These are phyloP conservation scores for Loxodonta africana DNA, from an alignment of 2,113 vertebrate species.

Conservation along the genomic window DNA sequence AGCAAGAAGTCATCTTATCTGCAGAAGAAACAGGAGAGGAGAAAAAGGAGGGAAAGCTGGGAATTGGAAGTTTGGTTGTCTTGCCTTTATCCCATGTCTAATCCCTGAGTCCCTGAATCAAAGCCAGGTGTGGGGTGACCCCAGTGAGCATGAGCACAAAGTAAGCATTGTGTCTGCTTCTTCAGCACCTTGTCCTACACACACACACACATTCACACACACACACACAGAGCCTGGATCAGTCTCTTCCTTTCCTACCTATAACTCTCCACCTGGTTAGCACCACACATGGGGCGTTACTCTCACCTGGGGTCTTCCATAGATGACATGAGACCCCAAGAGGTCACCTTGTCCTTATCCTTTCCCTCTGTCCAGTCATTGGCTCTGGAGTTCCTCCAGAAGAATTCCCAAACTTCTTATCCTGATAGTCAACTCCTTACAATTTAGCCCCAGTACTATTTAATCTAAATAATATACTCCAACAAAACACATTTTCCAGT, in stretches of 20 bases:
- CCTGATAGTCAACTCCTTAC: background rate
- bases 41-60: background rate
- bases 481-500: background rate
- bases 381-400: background rate
- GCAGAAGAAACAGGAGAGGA: background rate
- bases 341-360: background rate
- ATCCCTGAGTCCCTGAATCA: background rate
- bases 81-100: background rate
- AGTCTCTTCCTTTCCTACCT: background rate
- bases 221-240: background rate
- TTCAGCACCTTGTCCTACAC: background rate
- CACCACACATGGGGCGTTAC: background rate
- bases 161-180: background rate
- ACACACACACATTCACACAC: background rate
- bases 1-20: background rate
- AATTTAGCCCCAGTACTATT: background rate
- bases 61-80: background rate
- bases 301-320: background rate
- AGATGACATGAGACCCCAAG: background rate
- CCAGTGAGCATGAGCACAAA: fast-evolving
- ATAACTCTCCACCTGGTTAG: background rate
- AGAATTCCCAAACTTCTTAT: background rate
- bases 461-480: background rate
- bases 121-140: background rate
- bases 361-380: background rate